phyloP scores from a whole-genome alignment of 2,113 vertebrate species.

The Rostratula benghalensis region DNA sequence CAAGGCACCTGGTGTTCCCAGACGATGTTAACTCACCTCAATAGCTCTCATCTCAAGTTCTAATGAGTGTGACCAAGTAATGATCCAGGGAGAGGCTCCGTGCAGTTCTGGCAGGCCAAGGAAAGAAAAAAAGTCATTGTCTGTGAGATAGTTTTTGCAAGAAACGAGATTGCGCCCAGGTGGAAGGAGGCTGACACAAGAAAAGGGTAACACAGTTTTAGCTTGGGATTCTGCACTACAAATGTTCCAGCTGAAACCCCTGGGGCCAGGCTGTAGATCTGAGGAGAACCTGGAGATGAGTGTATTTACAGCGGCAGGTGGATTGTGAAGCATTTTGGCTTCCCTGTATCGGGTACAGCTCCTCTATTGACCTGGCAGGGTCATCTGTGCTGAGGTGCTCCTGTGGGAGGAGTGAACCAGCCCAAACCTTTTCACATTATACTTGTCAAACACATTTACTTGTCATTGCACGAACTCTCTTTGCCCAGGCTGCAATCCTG shows the following conservation, averaged over 20 bases:
- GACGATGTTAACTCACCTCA: slow-evolving; percentile 61
- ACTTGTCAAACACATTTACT: not conserved
- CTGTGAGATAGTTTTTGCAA: not conserved
- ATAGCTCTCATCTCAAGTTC: slow-evolving; percentile 59
- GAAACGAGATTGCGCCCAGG: not conserved
- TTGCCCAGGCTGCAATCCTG: not conserved
- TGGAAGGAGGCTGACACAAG: not conserved
- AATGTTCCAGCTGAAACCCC: not conserved
- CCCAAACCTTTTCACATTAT: not conserved
- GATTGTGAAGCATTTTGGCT: not conserved
- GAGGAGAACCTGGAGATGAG: not conserved
- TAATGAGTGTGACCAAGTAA: slow-evolving; percentile 67
- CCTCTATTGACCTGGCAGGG: not conserved
- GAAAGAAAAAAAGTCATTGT: not conserved
- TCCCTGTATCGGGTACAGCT: not conserved
- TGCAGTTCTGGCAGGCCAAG: not conserved
- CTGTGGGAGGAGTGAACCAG: not conserved
- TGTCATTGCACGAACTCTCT: not conserved
- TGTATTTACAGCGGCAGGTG: not conserved
- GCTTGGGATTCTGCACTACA: not conserved
- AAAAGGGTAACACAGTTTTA: not conserved
- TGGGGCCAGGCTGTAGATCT: not conserved
- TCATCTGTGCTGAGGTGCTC: not conserved
- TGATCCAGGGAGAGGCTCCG: slow-evolving; percentile 21
- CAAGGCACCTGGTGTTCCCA: slow-evolving; percentile 33